These are phyloP conservation scores for Philaenus spumarius DNA, from an alignment of 1,140 invertebrate genomes.

Conservation along the genomic window DNA sequence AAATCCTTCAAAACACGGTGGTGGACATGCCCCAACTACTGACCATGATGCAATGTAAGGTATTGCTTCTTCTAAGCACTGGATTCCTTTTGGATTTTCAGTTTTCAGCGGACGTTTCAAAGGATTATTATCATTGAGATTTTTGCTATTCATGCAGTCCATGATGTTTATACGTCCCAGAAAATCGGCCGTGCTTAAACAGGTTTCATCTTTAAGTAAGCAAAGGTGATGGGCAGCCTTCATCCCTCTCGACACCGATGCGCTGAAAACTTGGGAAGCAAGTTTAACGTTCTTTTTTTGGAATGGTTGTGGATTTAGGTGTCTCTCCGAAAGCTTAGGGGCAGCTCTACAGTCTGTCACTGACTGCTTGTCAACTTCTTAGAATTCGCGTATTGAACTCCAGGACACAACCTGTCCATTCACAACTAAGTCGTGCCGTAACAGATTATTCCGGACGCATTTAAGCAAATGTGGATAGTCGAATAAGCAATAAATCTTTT, in stretches of 20 bases:
- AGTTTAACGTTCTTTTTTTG: no score
- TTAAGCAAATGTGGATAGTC: background rate
- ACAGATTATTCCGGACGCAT: background rate
- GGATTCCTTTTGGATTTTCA: no score
- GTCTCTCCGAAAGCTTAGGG: background rate
- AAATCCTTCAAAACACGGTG: no score
- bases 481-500: background rate
- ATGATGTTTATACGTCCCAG: background rate
- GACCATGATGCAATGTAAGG: no score
- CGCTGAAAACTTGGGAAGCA: no score
- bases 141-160: background rate
- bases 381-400: background rate
- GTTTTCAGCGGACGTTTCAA: no score
- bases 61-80: no score
- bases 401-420: background rate
- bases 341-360: background rate
- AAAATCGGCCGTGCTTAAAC: background rate
- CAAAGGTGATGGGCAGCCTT: background rate
- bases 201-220: background rate
- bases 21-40: no score
- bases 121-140: no score
- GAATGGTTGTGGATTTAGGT: background rate
- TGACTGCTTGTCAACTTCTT: background rate
- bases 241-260: no score
- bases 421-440: background rate